These are phyloP conservation scores for Odocoileus virginianus DNA, from an alignment of 2,113 vertebrate genomes.

Conservation along the genomic window DNA sequence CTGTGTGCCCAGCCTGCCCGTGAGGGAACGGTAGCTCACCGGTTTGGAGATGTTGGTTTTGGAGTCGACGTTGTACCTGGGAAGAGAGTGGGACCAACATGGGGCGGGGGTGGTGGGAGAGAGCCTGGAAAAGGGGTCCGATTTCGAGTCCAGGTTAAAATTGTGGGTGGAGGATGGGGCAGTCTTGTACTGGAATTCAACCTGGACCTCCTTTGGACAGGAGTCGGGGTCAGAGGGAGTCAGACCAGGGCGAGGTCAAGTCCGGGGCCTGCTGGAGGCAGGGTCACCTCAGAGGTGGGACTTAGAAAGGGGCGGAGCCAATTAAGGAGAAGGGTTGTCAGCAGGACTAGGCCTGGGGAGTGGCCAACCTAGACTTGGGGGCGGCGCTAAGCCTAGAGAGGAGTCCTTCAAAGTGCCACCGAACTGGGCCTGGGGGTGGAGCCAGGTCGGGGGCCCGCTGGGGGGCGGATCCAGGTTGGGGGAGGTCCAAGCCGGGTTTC, in stretches of 20 bases:
- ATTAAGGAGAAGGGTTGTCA: background rate
- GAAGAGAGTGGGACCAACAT: slow-evolving; percentile 29
- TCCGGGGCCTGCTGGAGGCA: background rate
- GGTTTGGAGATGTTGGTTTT: slow-evolving; percentile 95
- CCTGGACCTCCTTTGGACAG: background rate
- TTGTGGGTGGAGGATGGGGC: background rate
- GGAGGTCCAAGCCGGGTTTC: background rate
- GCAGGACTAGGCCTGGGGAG: background rate
- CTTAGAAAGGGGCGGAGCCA: background rate
- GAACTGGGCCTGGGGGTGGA: background rate
- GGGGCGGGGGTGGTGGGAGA: background rate
- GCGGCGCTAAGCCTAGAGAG: background rate
- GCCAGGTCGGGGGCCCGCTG: background rate
- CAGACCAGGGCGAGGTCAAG: background rate
- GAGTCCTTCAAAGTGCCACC: background rate
- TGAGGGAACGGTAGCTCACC: slow-evolving; percentile 79
- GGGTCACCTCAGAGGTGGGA: background rate
- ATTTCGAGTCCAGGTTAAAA: background rate
- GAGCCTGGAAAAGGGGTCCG: background rate
- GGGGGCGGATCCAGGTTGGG: background rate
- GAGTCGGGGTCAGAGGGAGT: background rate
- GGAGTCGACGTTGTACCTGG: slow-evolving; percentile 96
- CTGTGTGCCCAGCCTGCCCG: background rate
- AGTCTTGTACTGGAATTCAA: background rate
- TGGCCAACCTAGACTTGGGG: background rate